Evolutionary conservation across 1,140 invertebrate genomes (phyloP), one percentile per base, ranked within the genome.

Genomic region (Akabosia matsudoensis): DNA sequence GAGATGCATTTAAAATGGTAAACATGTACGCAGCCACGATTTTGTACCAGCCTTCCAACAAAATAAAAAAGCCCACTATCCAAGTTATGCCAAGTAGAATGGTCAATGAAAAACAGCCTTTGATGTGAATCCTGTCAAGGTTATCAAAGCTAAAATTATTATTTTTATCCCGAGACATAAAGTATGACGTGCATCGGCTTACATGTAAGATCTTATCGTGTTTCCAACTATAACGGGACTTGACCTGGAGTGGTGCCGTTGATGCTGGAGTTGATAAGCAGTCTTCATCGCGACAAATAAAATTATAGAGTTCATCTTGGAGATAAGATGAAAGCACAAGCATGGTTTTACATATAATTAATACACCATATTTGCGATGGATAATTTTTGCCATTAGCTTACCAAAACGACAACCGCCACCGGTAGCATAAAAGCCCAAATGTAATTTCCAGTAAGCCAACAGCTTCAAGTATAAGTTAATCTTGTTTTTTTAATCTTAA

Each of bases 1-100:
- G 77, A n/a, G 79, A 80, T 16, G 77, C 77, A 72, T 78, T 80
- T 18, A 78, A 73, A 28, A 80, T 73, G 52, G 73, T 76, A 34
- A 80, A 80, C 56, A 75, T 61, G 54, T 80, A 80, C 0, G 74
- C 76, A 22, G 74, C 37, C 16, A 78, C 52, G 16, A 52, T 45
- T 45, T 45, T 45, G 18, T 10, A 18, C 3, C 71, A 56, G 2
- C 16, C 72, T 37, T 54, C 18, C 31, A 18, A 16, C 14, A 61
- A 24, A 13, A 7, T 74, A 30, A 78, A 76, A 37, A 73, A 80
- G 24, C 79, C 79, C n/a, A 74, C 14, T 13, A 78, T 18, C 79
- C 79, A 80, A 0, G 79, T 80, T 2, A 79, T 26, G 13, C 79
- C 79, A 22, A 80, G 64, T 0, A 80, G 24, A 0, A 80, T 33